Evolutionary conservation across 92 coral and sea anemone species (phyloP).

Genomic region (Phymanthus crucifer): DNA sequence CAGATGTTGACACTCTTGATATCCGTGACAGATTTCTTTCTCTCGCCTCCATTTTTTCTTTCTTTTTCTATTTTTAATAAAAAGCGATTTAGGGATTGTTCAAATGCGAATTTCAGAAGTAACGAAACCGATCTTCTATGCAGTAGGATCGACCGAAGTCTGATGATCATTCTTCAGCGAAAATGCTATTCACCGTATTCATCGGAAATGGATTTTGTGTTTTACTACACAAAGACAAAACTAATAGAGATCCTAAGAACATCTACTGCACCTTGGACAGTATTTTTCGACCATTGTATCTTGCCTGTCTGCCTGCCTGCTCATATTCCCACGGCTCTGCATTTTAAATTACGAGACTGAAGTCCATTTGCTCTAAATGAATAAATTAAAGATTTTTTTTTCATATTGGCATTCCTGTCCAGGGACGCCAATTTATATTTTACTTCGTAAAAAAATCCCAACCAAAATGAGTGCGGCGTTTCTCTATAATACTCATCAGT

Average conservation of each 20-base stretch:
- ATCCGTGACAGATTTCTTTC: no score
- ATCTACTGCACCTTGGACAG: not conserved
- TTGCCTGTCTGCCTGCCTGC: not conserved
- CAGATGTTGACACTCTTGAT: no score
- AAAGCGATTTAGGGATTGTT: no score
- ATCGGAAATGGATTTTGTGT: no score
- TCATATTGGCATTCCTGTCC: not conserved
- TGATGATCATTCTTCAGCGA: no score
- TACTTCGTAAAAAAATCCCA: conserved; percentile 8
- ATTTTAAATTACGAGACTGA: not conserved
- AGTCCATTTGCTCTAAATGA: not conserved
- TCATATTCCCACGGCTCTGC: not conserved
- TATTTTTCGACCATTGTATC: not conserved
- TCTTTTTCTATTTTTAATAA: no score
- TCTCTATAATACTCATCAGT: conserved; percentile 2
- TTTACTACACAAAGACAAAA: no score
- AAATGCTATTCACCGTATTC: no score
- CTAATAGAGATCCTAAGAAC: not conserved
- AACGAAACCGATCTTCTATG: no score
- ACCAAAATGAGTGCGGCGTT: conserved; percentile 9
- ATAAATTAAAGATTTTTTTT: not conserved
- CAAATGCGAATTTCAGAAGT: no score
- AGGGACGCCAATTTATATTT: not conserved
- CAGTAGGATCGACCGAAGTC: no score
- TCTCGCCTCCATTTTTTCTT: no score